Base-by-base conservation (phyloP, 2,113 vertebrate genomes). In the Empidonax traillii region DNA sequence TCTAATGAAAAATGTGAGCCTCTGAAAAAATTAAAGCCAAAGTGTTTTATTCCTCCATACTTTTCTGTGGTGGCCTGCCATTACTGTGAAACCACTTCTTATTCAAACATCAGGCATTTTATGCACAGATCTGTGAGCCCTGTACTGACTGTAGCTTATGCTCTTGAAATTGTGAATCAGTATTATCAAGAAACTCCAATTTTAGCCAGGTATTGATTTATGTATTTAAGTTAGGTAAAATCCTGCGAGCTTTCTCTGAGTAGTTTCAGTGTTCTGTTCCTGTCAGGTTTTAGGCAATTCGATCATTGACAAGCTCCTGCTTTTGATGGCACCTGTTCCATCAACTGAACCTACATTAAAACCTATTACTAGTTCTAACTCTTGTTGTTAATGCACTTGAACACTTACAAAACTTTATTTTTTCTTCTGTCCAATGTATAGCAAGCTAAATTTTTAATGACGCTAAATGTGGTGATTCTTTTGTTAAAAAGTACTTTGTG, bases 81-180 rank as follows among this genome's bases (percentile, higher is more conserved):
- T 97, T 97, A 96, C 95, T 92, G 97, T 95, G 93, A 97, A 97
- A 94, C 90, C 97, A 97, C 93, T 98, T 95, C 97, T 96, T 94
- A 95, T 9, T 82, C 44, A 94, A 97, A 94, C 37, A 30, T 97
- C 97, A 97, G 93, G 96, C 94, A 88, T 97, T 97, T 97, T 96
- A 90, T 94, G 97, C 97, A 86, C 96, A 97, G 96, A 80, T 59
- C 63, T 72, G 95, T 96, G 96, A 97, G 96, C 96, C 96, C 93
- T 97, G 91, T 97, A 90, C 97, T 96, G 96, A 91, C 89, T 87
- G 97, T 95, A 96, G 96, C 76, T 93, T 58, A 83, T 79, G 94
- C 94, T 97, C 80, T 93, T 97, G 95, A 92, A 93, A 92, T 76
- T 75, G 93, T 94, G 83, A 78, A 78, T 68, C 82, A 83, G 59